Evolutionary conservation across 1,140 invertebrate species (phyloP).

Genomic region (Saccostrea echinata): DNA sequence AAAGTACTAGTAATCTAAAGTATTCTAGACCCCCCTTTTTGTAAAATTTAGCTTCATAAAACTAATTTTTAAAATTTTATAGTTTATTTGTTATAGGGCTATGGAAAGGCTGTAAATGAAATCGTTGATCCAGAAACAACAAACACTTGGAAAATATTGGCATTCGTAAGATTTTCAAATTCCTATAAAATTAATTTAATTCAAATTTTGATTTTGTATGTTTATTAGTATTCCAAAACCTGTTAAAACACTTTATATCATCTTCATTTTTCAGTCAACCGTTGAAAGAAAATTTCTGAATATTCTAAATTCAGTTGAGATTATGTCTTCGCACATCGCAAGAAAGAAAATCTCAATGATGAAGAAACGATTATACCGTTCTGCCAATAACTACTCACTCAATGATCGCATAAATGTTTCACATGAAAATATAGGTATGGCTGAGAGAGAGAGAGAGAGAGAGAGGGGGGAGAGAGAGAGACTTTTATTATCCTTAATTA

Average conservation of each 20-base stretch:
- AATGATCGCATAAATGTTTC: slow-evolving; percentile 45
- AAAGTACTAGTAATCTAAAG: no score
- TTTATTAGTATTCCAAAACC: background rate
- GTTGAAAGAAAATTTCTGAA: slow-evolving; percentile 54
- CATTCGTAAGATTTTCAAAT: slow-evolving; percentile 46
- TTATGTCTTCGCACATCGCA: slow-evolving; percentile 57
- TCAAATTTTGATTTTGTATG: background rate
- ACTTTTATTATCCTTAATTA: no score
- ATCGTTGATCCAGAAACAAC: slow-evolving; percentile 57
- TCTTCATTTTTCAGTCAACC: slow-evolving; percentile 47
- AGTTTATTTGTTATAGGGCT: slow-evolving; percentile 53
- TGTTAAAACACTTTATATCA: background rate
- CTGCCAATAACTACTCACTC: slow-evolving; percentile 9
- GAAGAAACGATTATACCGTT: slow-evolving; percentile 10
- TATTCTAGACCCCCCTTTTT: no score
- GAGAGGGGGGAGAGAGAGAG: no score
- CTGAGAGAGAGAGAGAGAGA: no score
- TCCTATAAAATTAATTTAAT: background rate
- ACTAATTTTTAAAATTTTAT: background rate
- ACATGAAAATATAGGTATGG: slow-evolving; percentile 46
- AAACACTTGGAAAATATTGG: slow-evolving; percentile 55
- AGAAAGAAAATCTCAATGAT: slow-evolving; percentile 29
- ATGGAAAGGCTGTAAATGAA: slow-evolving; percentile 58
- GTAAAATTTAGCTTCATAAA: no score
- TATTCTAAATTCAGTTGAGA: slow-evolving; percentile 53